Conservation (phyloP, 2,888 invertebrate genomes). For the Stomorhina lunata region DNA sequence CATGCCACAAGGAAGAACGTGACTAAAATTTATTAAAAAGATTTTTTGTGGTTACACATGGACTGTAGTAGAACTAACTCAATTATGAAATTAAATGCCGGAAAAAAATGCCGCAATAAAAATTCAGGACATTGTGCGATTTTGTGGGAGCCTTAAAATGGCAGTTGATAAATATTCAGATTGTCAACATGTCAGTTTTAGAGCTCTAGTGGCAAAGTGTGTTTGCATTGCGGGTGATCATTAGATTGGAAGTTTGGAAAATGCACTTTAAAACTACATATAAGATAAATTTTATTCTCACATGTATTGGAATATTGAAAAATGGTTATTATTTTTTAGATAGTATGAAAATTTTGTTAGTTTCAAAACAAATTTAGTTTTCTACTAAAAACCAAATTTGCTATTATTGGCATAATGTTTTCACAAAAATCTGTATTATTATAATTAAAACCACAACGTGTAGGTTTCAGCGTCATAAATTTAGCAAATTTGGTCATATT, state of each 20-base stretch:
- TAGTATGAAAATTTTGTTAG: no score
- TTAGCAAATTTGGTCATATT: background rate
- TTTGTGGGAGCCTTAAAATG: background rate
- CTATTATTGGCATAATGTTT: background rate
- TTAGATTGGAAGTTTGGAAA: no score
- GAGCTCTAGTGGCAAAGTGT: no score
- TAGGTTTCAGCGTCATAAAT: slow-evolving; percentile 6
- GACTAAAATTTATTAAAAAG: background rate
- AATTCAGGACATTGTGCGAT: background rate
- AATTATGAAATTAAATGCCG: background rate
- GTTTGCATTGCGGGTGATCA: no score
- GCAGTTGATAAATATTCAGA: background rate
- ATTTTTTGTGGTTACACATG: background rate
- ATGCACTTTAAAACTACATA: no score
- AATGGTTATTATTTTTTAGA: no score
- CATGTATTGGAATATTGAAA: no score
- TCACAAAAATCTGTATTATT: background rate
- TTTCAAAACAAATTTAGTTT: no score
- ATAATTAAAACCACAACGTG: background rate
- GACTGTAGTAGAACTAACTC: background rate
- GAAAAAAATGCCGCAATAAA: background rate
- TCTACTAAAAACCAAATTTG: background rate
- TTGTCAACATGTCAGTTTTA: background rate
- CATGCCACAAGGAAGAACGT: slow-evolving; percentile 10
- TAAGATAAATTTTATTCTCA: no score